A percentile compares a stretch with the other conserved stretches of the same genome.
phyloP scores from a whole-genome alignment of 2,797 vertebrate species.

The Danionella dracula region DNA sequence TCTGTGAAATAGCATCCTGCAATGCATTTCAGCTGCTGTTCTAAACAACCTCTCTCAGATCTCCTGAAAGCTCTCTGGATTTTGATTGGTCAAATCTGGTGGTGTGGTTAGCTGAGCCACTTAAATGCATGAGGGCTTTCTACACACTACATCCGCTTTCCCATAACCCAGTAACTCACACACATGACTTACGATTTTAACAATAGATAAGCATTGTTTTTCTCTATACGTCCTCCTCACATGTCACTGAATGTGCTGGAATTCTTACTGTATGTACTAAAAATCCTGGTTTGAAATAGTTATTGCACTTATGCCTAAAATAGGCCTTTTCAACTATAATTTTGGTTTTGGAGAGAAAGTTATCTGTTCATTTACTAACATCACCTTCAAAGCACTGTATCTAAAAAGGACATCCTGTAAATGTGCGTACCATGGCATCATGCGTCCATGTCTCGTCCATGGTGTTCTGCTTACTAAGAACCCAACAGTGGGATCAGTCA shows the following conservation, averaged over 20 bases:
- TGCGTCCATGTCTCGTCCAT: slow-evolving; percentile 81
- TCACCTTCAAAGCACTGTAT: not conserved
- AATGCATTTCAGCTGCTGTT: not conserved
- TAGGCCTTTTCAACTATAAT: not conserved
- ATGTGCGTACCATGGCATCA: slow-evolving; percentile 91
- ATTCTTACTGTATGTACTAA: not conserved
- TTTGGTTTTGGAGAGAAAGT: not conserved
- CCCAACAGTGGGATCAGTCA: slow-evolving; percentile 90
- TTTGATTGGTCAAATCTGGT: slow-evolving; percentile 51
- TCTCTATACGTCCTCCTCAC: not conserved
- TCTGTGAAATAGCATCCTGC: not conserved
- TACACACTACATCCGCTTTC: not conserved
- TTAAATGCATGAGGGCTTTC: slow-evolving; percentile 15
- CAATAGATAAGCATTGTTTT: not conserved
- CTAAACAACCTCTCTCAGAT: slow-evolving; percentile 6
- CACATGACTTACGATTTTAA: not conserved
- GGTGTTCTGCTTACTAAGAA: slow-evolving; percentile 86
- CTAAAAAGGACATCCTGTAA: not conserved
- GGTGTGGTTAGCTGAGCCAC: slow-evolving; percentile 66
- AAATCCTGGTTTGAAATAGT: too few relatives aligned
- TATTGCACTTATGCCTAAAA: slow-evolving; percentile 20
- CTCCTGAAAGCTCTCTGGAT: slow-evolving; percentile 1
- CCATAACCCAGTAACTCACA: not conserved
- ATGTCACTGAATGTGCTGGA: not conserved
- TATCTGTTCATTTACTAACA: not conserved